Conservation (phyloP, 2,113 vertebrate species). For the Pleuronectes platessa region DNA sequence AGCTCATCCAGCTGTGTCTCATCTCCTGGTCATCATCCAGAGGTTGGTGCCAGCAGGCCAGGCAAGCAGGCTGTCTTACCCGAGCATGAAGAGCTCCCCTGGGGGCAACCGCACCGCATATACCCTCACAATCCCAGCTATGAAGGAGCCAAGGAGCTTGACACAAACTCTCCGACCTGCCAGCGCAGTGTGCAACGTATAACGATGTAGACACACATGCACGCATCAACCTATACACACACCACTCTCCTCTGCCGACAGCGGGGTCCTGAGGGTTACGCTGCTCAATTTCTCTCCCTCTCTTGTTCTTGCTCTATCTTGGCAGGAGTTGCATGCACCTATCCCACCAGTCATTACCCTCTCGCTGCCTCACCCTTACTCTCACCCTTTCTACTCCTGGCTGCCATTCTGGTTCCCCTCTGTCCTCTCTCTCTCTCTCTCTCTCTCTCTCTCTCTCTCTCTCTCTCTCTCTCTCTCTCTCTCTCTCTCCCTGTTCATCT, state of each 20-base stretch:
- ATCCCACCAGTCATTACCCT: constrained; percentile 71
- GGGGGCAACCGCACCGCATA: constrained; percentile 42
- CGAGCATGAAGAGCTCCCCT: constrained; percentile 41
- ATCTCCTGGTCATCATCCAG: constrained; percentile 51
- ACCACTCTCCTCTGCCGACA: constrained; percentile 60
- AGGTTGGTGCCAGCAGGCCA: constrained; percentile 45
- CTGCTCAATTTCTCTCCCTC: constrained; percentile 71
- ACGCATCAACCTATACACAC: constrained; percentile 18
- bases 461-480: constrained; percentile 39
- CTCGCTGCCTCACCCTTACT: constrained; percentile 38
- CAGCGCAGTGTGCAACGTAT: constrained; percentile 14
- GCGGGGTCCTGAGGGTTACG: constrained; percentile 64
- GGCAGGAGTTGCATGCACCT: constrained; percentile 68
- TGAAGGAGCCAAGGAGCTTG: constrained; percentile 50
- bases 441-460: constrained; percentile 31
- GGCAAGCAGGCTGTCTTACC: constrained; percentile 48
- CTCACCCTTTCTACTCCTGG: constrained; percentile 38
- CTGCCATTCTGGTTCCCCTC: constrained; percentile 54
- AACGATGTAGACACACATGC: constrained; percentile 33
- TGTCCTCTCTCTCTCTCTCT: constrained; percentile 29
- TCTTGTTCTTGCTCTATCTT: constrained; percentile 62
- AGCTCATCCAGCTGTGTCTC: constrained; percentile 57
- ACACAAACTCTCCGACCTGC: constrained; percentile 59
- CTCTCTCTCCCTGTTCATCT: constrained; percentile 40
- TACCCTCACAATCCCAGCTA: constrained; percentile 31